Evolutionary conservation across 2,113 vertebrate genomes (phyloP).

Genomic region (Sigmodon hispidus): DNA sequence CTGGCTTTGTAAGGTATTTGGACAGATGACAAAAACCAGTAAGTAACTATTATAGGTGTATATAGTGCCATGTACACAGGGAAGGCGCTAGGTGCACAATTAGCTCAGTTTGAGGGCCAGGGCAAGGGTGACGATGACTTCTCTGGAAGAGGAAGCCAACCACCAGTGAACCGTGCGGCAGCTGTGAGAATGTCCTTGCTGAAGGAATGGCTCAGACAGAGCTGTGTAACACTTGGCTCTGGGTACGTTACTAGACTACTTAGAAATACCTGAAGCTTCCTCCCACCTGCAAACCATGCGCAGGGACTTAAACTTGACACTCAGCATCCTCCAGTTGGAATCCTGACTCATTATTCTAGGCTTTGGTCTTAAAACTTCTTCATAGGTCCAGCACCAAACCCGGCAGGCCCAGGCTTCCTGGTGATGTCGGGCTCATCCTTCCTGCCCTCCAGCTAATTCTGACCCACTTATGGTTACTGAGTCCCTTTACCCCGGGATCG

Average conservation of each 20-base stretch:
- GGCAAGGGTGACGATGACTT: neutral
- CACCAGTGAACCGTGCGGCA: neutral
- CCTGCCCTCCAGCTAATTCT: neutral
- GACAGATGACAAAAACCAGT: neutral
- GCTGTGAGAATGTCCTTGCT: neutral
- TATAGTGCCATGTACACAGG: rapidly evolving
- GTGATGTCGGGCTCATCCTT: neutral
- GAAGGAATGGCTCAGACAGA: too few relatives aligned
- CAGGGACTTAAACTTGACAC: neutral
- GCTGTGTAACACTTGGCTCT: neutral
- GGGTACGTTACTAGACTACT: neutral
- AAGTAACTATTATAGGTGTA: neutral
- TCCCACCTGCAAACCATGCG: neutral
- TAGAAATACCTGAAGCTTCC: neutral
- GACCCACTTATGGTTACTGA: neutral
- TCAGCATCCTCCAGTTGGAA: neutral
- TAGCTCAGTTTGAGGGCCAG: neutral
- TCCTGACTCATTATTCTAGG: neutral
- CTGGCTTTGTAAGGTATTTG: neutral
- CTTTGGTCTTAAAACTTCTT: rapidly evolving
- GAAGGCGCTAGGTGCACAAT: neutral
- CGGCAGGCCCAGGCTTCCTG: neutral
- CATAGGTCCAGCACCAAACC: neutral
- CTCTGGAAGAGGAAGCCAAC: neutral
- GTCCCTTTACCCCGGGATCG: neutral